Conservation (phyloP, 2,797 vertebrate species). For the Bovichtus variegatus region DNA sequence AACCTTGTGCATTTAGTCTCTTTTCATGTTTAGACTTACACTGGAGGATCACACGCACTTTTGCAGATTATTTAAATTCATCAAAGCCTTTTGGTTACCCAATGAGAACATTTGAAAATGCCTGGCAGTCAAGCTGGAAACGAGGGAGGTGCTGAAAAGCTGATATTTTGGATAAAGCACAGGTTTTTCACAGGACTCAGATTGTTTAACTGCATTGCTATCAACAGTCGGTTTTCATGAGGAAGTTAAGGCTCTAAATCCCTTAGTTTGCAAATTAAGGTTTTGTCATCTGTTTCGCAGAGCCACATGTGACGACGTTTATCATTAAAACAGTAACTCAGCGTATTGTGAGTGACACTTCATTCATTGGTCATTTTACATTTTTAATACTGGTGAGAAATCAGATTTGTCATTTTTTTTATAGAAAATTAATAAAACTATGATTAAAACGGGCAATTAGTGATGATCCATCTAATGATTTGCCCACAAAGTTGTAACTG, state of each 20-base stretch:
- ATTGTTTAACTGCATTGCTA: neutral
- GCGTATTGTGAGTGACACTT: neutral
- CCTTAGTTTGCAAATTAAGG: conserved; percentile 6
- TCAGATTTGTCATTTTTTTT: neutral
- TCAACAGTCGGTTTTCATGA: neutral
- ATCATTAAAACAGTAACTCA: neutral
- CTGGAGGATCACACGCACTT: conserved; percentile 2
- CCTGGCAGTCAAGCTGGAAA: neutral
- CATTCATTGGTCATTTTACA: neutral
- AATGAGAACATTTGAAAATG: conserved; percentile 4
- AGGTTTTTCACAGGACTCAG: neutral
- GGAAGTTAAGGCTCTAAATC: neutral
- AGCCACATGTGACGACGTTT: conserved; percentile 4
- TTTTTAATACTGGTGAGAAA: neutral
- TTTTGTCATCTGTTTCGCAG: conserved; percentile 7
- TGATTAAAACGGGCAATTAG: neutral
- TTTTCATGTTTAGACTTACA: neutral
- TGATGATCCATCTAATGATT: neutral
- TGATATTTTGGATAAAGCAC: neutral
- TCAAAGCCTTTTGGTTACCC: neutral
- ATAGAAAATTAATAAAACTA: neutral
- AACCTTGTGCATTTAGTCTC: neutral
- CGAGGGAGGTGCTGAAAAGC: neutral
- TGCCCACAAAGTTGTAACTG: neutral
- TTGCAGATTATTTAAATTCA: conserved; percentile 7